These are phyloP conservation scores for Helleia helle DNA, from an alignment of 2,888 invertebrate species.

Conservation along the genomic window DNA sequence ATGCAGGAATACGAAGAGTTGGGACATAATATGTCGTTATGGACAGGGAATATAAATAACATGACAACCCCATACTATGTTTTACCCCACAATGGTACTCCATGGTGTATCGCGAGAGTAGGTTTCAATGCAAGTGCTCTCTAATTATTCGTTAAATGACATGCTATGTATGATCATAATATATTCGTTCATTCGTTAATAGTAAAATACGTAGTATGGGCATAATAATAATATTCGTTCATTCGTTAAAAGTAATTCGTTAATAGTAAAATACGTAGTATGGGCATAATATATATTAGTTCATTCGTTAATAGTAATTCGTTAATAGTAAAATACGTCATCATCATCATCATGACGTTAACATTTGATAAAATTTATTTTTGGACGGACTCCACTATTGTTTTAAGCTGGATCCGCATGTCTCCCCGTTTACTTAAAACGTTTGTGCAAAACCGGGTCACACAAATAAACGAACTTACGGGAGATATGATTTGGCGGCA, in stretches of 20 bases:
- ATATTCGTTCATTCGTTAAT: too few relatives aligned
- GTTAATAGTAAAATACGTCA: too few relatives aligned
- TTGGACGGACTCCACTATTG: slow-evolving; percentile 17
- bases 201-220: too few relatives aligned
- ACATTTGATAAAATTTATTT: neutral
- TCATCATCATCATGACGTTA: too few relatives aligned
- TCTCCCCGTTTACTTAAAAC: neutral
- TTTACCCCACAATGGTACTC: slow-evolving; percentile 19
- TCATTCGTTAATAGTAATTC: too few relatives aligned
- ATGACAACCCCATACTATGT: slow-evolving; percentile 13
- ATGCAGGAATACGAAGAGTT: slow-evolving; percentile 18
- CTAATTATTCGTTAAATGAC: slow-evolving; percentile 1
- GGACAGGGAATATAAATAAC: slow-evolving; percentile 15
- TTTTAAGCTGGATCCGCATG: slow-evolving; percentile 8
- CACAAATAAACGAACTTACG: neutral
- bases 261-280: too few relatives aligned
- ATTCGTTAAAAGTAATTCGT: too few relatives aligned
- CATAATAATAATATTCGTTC: too few relatives aligned
- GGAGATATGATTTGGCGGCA: neutral
- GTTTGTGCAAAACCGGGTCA: neutral
- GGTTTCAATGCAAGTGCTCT: slow-evolving; percentile 16
- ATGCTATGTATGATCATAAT: too few relatives aligned
- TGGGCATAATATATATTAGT: too few relatives aligned
- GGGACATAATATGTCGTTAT: slow-evolving; percentile 19
- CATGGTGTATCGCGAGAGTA: slow-evolving; percentile 14